Conservation (phyloP, 2,888 invertebrate genomes). For the Linyphia triangularis region DNA sequence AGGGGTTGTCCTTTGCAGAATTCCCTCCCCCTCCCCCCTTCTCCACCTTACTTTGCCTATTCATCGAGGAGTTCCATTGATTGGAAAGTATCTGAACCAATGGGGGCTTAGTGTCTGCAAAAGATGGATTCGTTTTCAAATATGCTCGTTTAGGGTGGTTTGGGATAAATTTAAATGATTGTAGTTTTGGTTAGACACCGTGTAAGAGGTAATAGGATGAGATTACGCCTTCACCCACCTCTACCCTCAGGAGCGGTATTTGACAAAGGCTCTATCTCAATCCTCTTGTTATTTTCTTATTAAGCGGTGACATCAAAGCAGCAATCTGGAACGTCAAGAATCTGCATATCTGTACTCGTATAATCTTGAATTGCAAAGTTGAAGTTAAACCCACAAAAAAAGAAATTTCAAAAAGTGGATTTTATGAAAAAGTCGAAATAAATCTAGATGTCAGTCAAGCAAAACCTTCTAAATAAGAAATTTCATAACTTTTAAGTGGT, state of each 20-base stretch:
- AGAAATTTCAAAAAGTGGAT: too few species aligned
- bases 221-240: neutral
- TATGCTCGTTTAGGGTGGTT: neutral
- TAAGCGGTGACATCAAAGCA: too few species aligned
- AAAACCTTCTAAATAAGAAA: too few species aligned
- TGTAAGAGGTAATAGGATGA: neutral
- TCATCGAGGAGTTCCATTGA: neutral
- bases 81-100: neutral
- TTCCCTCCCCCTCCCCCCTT: neutral
- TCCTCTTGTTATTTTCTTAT: too few species aligned
- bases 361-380: too few species aligned
- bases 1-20: neutral
- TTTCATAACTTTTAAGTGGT: too few species aligned
- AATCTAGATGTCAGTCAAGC: too few species aligned
- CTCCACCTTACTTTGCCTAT: neutral
- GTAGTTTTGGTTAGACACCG: neutral
- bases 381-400: too few species aligned
- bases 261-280: neutral
- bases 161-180: neutral
- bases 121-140: constrained; percentile 25
- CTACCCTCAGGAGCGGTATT: neutral
- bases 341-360: too few species aligned
- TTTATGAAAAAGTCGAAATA: too few species aligned
- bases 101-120: neutral
- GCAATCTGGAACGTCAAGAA: too few species aligned